Conservation (phyloP, 2,797 vertebrate genomes). For the Strix occidentalis region DNA sequence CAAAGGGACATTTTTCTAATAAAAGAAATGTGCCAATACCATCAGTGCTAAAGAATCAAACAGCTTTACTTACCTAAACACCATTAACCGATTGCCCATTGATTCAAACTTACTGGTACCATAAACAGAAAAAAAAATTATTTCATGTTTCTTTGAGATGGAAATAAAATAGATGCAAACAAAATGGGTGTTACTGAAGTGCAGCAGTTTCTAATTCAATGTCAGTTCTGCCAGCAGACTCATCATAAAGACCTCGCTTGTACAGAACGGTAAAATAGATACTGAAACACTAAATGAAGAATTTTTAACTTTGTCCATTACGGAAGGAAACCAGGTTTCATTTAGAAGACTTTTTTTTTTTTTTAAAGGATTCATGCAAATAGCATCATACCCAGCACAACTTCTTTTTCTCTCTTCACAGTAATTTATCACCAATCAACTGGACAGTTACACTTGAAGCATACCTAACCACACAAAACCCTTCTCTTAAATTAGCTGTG, state of each 20-base stretch:
- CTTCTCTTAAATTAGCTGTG: neutral
- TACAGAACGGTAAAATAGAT: neutral
- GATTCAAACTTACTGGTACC: neutral
- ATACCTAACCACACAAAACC: neutral
- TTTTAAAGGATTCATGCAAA: neutral
- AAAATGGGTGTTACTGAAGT: neutral
- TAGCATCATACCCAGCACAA: neutral
- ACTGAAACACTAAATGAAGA: neutral
- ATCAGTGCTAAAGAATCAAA: neutral
- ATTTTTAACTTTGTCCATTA: neutral
- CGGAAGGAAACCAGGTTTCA: neutral
- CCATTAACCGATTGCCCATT: neutral
- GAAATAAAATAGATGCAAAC: neutral
- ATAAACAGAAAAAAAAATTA: neutral
- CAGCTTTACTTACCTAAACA: neutral
- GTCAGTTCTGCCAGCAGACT: neutral
- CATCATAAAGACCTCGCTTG: fast-evolving
- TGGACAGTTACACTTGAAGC: neutral
- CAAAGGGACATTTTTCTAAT: neutral
- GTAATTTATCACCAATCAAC: neutral
- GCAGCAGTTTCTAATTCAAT: neutral
- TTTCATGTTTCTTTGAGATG: neutral
- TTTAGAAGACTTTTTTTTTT: neutral
- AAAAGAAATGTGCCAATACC: neutral
- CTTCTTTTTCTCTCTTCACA: neutral